These are phyloP conservation scores for Trichacis sp. DNA, from an alignment of 2,888 invertebrate genomes.

Conservation along the genomic window DNA sequence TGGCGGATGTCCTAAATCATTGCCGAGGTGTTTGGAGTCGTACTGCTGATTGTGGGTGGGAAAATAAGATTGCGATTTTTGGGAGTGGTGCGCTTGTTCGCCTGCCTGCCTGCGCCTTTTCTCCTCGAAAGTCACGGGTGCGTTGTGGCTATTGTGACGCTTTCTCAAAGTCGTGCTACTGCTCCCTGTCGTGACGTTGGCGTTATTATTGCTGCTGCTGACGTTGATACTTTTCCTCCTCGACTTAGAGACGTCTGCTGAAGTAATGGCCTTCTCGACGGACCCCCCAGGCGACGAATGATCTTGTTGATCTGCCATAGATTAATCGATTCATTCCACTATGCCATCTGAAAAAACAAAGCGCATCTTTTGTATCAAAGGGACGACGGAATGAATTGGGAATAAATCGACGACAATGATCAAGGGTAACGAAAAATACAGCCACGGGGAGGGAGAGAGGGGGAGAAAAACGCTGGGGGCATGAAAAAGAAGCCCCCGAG, in stretches of 20 bases:
- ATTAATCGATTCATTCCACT: slow-evolving; percentile 70
- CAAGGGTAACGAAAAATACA: too few relatives aligned
- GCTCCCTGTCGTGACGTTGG: too few relatives aligned
- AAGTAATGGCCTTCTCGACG: slow-evolving; percentile 69
- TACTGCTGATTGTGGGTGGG: slow-evolving; percentile 45
- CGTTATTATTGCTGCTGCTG: slow-evolving; percentile 56
- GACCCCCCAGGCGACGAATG: slow-evolving; percentile 69
- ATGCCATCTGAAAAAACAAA: slow-evolving; percentile 63
- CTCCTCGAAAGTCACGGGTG: slow-evolving; percentile 58
- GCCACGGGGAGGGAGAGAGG: too few relatives aligned
- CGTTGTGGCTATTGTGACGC: slow-evolving; percentile 61
- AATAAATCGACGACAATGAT: too few relatives aligned
- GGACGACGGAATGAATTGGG: too few relatives aligned
- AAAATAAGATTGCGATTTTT: slow-evolving; percentile 49
- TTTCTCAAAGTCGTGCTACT: too few relatives aligned
- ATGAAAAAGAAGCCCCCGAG: too few relatives aligned
- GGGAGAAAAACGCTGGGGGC: too few relatives aligned
- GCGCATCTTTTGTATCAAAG: too few relatives aligned
- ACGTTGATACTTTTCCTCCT: slow-evolving; percentile 62
- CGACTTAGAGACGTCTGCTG: slow-evolving; percentile 67
- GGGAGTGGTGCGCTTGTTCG: slow-evolving; percentile 55
- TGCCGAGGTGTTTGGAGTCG: slow-evolving; percentile 62
- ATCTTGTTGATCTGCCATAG: slow-evolving; percentile 70
- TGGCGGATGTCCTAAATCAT: slow-evolving; percentile 62
- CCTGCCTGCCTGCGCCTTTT: slow-evolving; percentile 62